Evolutionary conservation across 2,888 invertebrate species (phyloP).

Genomic region (Tipula confusa): DNA sequence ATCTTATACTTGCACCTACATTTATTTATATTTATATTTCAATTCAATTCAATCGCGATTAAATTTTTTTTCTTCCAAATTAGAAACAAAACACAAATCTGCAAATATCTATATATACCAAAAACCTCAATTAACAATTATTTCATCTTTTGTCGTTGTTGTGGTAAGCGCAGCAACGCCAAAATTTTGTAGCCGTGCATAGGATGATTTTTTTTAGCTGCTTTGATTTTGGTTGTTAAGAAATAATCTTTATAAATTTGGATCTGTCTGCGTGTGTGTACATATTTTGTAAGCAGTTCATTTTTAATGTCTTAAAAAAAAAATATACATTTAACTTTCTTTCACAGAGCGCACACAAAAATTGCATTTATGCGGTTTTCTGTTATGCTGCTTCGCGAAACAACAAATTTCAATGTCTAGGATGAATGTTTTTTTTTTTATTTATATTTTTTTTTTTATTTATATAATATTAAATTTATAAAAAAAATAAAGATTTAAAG

Average conservation of each 20-base stretch:
- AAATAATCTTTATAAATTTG: background rate
- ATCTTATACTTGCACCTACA: conserved; percentile 15
- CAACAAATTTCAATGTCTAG: conserved; percentile 20
- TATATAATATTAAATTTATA: conserved; percentile 5
- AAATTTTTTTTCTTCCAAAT: background rate
- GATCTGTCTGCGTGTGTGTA: background rate
- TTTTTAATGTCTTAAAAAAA: background rate
- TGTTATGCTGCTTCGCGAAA: background rate
- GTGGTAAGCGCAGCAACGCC: background rate
- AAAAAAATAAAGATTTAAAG: background rate
- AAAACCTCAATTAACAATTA: background rate
- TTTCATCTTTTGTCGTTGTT: background rate
- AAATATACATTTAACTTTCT: background rate
- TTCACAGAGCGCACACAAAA: background rate
- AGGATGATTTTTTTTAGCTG: background rate
- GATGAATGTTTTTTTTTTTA: background rate
- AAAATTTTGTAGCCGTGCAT: background rate
- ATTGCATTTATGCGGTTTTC: conserved; percentile 5
- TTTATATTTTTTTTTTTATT: background rate
- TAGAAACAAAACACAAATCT: background rate
- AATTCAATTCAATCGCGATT: conserved; percentile 3
- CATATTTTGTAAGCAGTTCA: background rate
- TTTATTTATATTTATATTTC: conserved; percentile 20
- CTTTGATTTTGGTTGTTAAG: no score
- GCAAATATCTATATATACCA: background rate